A percentile compares a stretch with the other conserved stretches of the same genome.
phyloP scores from a whole-genome alignment of 2,888 invertebrate species.

The Dimorphilus gyrociliatus region DNA sequence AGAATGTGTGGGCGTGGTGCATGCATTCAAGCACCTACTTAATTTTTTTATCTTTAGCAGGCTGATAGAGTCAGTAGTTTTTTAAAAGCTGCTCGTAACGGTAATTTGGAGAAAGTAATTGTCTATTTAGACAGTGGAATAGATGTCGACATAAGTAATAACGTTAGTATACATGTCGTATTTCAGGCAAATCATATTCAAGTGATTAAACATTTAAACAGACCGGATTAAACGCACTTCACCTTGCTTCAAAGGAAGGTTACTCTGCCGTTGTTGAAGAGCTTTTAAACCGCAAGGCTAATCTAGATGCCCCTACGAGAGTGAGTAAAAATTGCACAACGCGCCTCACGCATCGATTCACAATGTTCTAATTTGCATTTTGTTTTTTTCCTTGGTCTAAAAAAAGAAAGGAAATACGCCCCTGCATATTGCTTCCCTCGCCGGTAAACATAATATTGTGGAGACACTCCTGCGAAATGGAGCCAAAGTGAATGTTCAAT shows the following conservation, averaged over 20 bases:
- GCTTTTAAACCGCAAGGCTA: slow-evolving; percentile 80
- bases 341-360: too few species aligned
- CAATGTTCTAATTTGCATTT: too few species aligned
- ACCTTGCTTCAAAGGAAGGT: slow-evolving; percentile 89
- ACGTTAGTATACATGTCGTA: slow-evolving; percentile 52
- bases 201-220: too few species aligned
- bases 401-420: slow-evolving; percentile 99
- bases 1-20: too few species aligned
- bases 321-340: too few species aligned
- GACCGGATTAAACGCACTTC: slow-evolving; percentile 58
- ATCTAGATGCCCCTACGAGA: slow-evolving; percentile 77
- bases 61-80: too few species aligned
- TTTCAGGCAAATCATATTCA: background rate
- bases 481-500: slow-evolving; percentile 91
- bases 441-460: slow-evolving; percentile 43
- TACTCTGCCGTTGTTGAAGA: slow-evolving; percentile 95
- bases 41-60: too few species aligned
- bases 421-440: slow-evolving; percentile 87
- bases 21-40: too few species aligned
- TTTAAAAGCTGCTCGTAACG: slow-evolving; percentile 90
- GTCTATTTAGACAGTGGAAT: slow-evolving; percentile 88
- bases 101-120: slow-evolving; percentile 91
- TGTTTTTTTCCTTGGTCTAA: too few species aligned
- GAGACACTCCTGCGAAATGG: slow-evolving; percentile 77
- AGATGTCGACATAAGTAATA: slow-evolving; percentile 97